Percentiles rank a stretch among this genome's conserved stretches.
Conservation (phyloP, 2,888 invertebrate species). For the Melipona beecheii region DNA sequence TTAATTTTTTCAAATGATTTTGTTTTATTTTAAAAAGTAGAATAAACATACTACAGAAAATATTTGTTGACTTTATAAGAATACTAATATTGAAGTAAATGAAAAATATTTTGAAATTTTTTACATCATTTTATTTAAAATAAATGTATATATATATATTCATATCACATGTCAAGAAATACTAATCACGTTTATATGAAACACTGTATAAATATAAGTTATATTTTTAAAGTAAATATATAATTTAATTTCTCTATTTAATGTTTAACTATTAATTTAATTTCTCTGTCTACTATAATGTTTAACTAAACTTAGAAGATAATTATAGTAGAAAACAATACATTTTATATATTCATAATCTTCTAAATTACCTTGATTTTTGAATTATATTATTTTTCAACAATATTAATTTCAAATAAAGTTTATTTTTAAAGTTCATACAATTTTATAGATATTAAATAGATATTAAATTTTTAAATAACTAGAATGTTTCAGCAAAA, state of each 20-base stretch:
- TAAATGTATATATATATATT: too few species aligned
- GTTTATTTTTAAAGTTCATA: neutral
- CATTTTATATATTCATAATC: neutral
- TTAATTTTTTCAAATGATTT: too few species aligned
- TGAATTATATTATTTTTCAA: neutral
- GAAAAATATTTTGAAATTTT: too few species aligned
- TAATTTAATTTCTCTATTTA: neutral
- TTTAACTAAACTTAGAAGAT: neutral
- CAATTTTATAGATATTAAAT: neutral
- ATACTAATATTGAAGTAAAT: too few species aligned
- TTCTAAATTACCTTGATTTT: neutral
- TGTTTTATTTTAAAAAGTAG: too few species aligned
- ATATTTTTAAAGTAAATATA: neutral
- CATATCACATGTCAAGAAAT: neutral
- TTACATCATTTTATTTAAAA: too few species aligned
- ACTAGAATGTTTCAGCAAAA: slow-evolving; percentile 41
- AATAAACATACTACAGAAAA: too few species aligned
- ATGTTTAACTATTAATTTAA: neutral
- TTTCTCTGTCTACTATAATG: neutral
- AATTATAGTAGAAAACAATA: neutral
- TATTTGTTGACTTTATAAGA: too few species aligned
- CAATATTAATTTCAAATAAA: neutral
- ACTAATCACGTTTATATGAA: neutral
- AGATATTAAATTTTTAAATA: neutral
- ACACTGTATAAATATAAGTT: neutral